A percentile compares a stretch with the other conserved stretches of the same genome.
These are phyloP conservation scores for Scaptomyza hsui DNA, from an alignment of 1,140 invertebrate species.

Conservation along the genomic window DNA sequence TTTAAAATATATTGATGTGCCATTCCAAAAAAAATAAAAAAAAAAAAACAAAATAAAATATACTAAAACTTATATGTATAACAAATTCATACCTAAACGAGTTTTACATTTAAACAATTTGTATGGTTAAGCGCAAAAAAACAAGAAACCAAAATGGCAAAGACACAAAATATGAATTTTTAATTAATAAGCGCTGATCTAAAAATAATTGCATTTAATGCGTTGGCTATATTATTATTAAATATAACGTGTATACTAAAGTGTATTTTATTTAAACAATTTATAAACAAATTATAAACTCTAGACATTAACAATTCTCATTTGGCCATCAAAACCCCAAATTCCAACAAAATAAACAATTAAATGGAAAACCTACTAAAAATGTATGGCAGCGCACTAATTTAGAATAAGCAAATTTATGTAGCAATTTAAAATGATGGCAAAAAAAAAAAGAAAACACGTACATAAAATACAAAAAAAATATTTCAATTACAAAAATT, in stretches of 20 bases:
- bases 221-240: slow-evolving; percentile 57
- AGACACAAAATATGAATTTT: slow-evolving; percentile 38
- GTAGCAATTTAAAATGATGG: slow-evolving; percentile 67
- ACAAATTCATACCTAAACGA: slow-evolving; percentile 48
- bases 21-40: slow-evolving; percentile 62
- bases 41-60: slow-evolving; percentile 18
- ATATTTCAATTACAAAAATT: slow-evolving; percentile 74
- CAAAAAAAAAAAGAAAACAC: slow-evolving; percentile 28
- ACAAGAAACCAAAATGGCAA: slow-evolving; percentile 55
- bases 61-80: slow-evolving; percentile 16
- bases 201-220: slow-evolving; percentile 77
- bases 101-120: slow-evolving; percentile 56
- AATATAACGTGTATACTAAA: slow-evolving; percentile 66
- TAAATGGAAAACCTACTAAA: slow-evolving; percentile 23
- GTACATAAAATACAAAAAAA: slow-evolving; percentile 25
- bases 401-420: slow-evolving; percentile 74
- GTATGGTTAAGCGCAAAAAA: slow-evolving; percentile 38
- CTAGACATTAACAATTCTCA: slow-evolving; percentile 52
- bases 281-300: slow-evolving; percentile 69
- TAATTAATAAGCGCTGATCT: slow-evolving; percentile 48
- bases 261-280: slow-evolving; percentile 72
- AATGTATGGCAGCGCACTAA: slow-evolving; percentile 62
- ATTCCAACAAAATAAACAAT: slow-evolving; percentile 4
- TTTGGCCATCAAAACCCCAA: slow-evolving; percentile 41
- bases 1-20: slow-evolving; percentile 75